Evolutionary conservation across 2,888 invertebrate genomes (phyloP).

Genomic region (Orchesella flavescens): DNA sequence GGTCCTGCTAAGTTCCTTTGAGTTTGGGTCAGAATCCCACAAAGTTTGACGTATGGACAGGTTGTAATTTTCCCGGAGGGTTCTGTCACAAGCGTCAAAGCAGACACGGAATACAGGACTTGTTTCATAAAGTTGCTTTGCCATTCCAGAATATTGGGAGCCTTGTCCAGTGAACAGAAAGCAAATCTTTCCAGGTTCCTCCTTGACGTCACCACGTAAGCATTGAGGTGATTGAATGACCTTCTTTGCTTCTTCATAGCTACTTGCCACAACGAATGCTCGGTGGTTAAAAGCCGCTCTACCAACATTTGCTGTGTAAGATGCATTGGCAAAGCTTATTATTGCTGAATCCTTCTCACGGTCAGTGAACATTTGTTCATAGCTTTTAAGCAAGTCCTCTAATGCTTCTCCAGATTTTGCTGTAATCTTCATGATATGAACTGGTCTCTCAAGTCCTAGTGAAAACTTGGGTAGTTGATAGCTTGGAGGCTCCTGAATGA

Average conservation of each 20-base stretch:
- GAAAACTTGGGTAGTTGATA: neutral
- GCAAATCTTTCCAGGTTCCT: constrained; percentile 31
- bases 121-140: constrained; percentile 38
- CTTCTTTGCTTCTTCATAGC: constrained; percentile 10
- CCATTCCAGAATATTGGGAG: constrained; percentile 57
- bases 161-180: constrained; percentile 65
- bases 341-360: neutral
- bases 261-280: constrained; percentile 11
- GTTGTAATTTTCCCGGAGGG: constrained; percentile 11
- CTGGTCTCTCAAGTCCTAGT: constrained; percentile 8
- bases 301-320: constrained; percentile 44
- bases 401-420: constrained; percentile 53
- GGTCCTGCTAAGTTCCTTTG: constrained; percentile 36
- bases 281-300: constrained; percentile 31
- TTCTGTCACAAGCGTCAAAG: constrained; percentile 49
- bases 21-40: neutral
- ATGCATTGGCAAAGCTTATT: neutral
- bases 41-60: constrained; percentile 14
- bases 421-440: constrained; percentile 55
- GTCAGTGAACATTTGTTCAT: neutral
- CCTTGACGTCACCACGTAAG: neutral
- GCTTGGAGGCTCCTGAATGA: constrained; percentile 62
- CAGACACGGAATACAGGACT: constrained; percentile 40
- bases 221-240: neutral
- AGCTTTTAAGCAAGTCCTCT: constrained; percentile 27